A percentile compares a stretch with the other conserved stretches of the same genome.
Evolutionary conservation across 2,888 invertebrate species (phyloP).

Genomic region (Drosophila tanythrix): DNA sequence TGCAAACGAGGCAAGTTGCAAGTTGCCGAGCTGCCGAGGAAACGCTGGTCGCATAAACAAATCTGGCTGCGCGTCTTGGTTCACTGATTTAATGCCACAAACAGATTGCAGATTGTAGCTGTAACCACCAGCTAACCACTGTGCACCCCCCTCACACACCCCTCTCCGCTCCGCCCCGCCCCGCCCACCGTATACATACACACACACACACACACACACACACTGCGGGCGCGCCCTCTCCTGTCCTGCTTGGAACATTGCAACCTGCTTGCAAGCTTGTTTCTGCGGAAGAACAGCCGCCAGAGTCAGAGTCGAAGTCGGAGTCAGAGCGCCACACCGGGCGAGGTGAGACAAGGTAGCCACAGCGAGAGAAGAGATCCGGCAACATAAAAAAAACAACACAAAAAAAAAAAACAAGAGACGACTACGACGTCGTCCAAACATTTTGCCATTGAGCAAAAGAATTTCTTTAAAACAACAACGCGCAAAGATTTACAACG

Average conservation of each 20-base stretch:
- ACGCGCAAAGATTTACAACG: conserved; percentile 67
- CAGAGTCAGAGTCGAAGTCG: conserved; percentile 10
- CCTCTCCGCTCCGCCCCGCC: conserved; percentile 14
- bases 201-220: conserved; percentile 6
- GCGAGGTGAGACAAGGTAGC: conserved; percentile 23
- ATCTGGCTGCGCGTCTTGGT: conserved; percentile 78
- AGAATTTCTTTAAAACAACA: conserved; percentile 62
- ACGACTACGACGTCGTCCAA: conserved; percentile 49
- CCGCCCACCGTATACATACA: conserved; percentile 13
- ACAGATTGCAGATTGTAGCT: conserved; percentile 76
- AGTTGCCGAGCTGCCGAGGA: conserved; percentile 7
- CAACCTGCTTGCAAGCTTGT: conserved; percentile 76
- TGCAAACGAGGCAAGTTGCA: conserved; percentile 17
- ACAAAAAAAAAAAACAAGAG: conserved; percentile 21
- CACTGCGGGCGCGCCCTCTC: conserved; percentile 43
- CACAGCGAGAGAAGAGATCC: conserved; percentile 45
- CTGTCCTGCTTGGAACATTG: conserved; percentile 44
- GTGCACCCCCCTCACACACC: background rate
- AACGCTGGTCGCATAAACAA: conserved; percentile 67
- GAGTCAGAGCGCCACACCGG: conserved; percentile 30
- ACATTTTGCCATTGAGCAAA: conserved; percentile 66
- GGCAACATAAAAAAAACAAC: conserved; percentile 40
- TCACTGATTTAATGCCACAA: conserved; percentile 82
- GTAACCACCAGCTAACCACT: conserved; percentile 17
- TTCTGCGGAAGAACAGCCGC: conserved; percentile 72